Percentiles rank a stretch among this genome's conserved stretches.
Conservation (phyloP, 1,140 invertebrate species). For the Danaus melanippus region DNA sequence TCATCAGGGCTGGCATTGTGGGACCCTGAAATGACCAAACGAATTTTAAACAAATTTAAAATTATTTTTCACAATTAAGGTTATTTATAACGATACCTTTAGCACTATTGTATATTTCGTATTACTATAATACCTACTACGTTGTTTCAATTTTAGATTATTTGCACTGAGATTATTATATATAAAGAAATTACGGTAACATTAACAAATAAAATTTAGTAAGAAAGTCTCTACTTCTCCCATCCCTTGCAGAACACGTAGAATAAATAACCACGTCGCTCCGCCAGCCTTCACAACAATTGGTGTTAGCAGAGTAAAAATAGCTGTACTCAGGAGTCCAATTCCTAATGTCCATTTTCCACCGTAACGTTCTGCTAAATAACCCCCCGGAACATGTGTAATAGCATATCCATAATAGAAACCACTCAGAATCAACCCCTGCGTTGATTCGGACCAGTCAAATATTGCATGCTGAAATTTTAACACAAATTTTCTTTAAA, state of each 20-base stretch:
- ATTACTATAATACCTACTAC: not conserved
- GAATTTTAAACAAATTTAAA: not conserved
- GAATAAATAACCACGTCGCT: conserved; percentile 74
- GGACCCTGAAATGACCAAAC: conserved; percentile 73
- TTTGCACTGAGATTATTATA: too few species aligned
- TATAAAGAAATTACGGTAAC: too few species aligned
- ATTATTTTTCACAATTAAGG: too few species aligned
- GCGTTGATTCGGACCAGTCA: conserved; percentile 75
- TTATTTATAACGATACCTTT: too few species aligned
- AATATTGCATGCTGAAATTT: conserved; percentile 62
- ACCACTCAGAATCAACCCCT: conserved; percentile 73
- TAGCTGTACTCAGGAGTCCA: conserved; percentile 75
- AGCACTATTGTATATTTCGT: too few species aligned
- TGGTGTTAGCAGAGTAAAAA: conserved; percentile 74
- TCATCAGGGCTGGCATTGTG: conserved; percentile 83
- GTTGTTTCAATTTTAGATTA: too few species aligned
- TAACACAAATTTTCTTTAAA: not conserved
- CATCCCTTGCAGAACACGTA: conserved; percentile 79
- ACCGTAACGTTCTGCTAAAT: conserved; percentile 74
- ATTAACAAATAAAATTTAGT: too few species aligned
- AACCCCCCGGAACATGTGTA: conserved; percentile 76
- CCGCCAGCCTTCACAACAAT: conserved; percentile 65
- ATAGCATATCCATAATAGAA: conserved; percentile 77
- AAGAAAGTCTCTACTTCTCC: conserved; percentile 67
- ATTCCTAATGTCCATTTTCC: conserved; percentile 75